Evolutionary conservation across 1,140 invertebrate species (phyloP), one percentile per base, ranked within the genome.

Genomic region (Drosophila grimshawi): DNA sequence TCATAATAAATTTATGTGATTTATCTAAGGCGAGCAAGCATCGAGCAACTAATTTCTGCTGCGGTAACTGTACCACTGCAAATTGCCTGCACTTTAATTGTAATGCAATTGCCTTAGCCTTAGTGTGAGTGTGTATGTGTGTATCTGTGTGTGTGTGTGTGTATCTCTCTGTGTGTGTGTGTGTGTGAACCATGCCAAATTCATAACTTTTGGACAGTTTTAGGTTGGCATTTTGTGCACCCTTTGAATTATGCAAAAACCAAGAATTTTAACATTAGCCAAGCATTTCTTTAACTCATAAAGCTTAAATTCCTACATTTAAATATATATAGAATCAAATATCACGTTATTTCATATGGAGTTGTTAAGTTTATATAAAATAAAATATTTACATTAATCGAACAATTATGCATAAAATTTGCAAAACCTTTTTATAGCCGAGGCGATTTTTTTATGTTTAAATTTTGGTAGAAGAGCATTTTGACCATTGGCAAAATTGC

Each of bases 1-100:
- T 91, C 88, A 91, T 91, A 91, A 91, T 91, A 91, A 91, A 91
- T 91, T 91, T 76, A 88, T 81, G 57, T 91, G 89, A 91, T 91
- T 91, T 91, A 91, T 91, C 79, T 86, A 63, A 81, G 82, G 74
- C 78, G 35, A 27, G 33, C 45, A 32, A 37, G 39, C 30, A 62
- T 32, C 32, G 30, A n/a, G n/a, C 62, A 57, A 39, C 49, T 67
- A 49, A 19, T 41, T 62, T 52, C 48, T 68, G 57, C 48, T 77
- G 70, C 63, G 63, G 78, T 65, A 63, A 62, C 73, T 76, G 62
- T 64, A 66, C 67, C 56, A 66, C 46, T 51, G 43, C n/a, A 69
- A 67, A 73, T 73, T 59, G 27, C 32, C 10, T 70, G 37, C 66
- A 41, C 61, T 75, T 70, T 75, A 69, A 69, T 69, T 69, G 59